Evolutionary conservation across 1,140 invertebrate genomes (phyloP), one percentile per base, ranked within the genome.

Genomic region (Cardiocondyla obscurior): DNA sequence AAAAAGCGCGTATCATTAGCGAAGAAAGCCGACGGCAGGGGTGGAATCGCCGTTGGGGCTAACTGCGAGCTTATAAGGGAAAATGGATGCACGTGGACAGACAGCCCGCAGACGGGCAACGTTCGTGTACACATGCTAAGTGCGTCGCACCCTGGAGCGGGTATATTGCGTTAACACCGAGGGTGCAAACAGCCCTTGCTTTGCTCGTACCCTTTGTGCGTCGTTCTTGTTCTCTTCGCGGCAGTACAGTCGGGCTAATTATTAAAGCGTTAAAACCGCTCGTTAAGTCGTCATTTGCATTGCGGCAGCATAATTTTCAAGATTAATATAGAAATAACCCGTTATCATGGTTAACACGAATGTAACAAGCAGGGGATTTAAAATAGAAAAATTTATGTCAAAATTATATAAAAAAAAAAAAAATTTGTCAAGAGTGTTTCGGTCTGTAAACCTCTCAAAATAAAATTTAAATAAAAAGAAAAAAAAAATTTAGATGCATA

Each of bases 201-300:
- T 88, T 79, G 39, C 70, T 69, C 69, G 46, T 49, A 64, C 64
- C 84, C 44, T 73, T 62, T 84, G 62, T 84, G 58, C 53, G 53
- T 5, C 22, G 46, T 51, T 42, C 85, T 82, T 83, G 79, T 67
- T 30, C 55, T 82, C 82, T 65, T 70, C 44, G 42, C 44, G 42
- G 16, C n/a, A 77, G 82, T 87, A 88, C 88, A 91, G 88, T 88
- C 86, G 62, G 64, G 90, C 91, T 92, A 93, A 91, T 93, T 91
- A 93, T 93, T 92, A 92, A 93, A 92, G 90, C 89, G 89, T 91
- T 90, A 90, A 90, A 92, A 91, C 86, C 83, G 90, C 91, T 92
- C 91, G 90, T 91, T 92, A 90, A 84, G 87, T 85, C 70, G 85
- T 67, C 60, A 51, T 65, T 65, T 65, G 51, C 44, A 28, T 64